Conservation (phyloP, 2,113 vertebrate species). For the Xyliphius kryptos region DNA sequence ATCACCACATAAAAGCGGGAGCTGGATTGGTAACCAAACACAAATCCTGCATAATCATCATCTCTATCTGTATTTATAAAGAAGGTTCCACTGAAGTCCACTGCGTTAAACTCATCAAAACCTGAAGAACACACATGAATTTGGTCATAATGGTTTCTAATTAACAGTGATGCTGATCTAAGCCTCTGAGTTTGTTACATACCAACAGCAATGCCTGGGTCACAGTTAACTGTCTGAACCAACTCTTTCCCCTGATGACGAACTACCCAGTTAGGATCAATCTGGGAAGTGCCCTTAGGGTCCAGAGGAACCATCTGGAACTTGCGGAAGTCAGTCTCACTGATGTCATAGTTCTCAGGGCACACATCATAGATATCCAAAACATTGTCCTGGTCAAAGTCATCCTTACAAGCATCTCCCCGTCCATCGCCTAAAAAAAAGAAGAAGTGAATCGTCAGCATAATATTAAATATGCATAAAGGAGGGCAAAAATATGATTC, state of each 20-base stretch:
- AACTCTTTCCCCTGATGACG: constrained; percentile 97
- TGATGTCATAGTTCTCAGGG: constrained; percentile 93
- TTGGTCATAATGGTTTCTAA: constrained; percentile 2
- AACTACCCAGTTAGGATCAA: constrained; percentile 98
- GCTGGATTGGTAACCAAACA: too few relatives aligned
- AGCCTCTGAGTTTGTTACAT: constrained; percentile 23
- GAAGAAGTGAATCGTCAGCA: too few relatives aligned
- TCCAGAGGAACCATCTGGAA: constrained; percentile 99
- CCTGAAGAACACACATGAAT: constrained; percentile 60
- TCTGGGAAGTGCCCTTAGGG: constrained; percentile 96
- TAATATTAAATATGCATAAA: too few relatives aligned
- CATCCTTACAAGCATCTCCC: too few relatives aligned
- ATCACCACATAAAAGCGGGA: too few relatives aligned
- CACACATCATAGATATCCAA: constrained; percentile 94
- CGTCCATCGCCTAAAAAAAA: constrained; percentile 79
- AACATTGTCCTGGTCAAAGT: constrained; percentile 89
- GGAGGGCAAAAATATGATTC: too few relatives aligned
- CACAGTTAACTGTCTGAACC: constrained; percentile 97
- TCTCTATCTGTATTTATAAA: too few relatives aligned
- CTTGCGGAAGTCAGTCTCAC: constrained; percentile 91
- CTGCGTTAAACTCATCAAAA: constrained; percentile 92
- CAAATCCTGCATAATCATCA: too few relatives aligned
- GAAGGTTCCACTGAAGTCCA: too few relatives aligned
- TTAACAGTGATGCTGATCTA: neutral
- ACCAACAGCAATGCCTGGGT: constrained; percentile 96